A percentile compares a stretch with the other conserved stretches of the same genome.
phyloP scores from a whole-genome alignment of 2,888 invertebrate species.

The Protophormia terraenovae region DNA sequence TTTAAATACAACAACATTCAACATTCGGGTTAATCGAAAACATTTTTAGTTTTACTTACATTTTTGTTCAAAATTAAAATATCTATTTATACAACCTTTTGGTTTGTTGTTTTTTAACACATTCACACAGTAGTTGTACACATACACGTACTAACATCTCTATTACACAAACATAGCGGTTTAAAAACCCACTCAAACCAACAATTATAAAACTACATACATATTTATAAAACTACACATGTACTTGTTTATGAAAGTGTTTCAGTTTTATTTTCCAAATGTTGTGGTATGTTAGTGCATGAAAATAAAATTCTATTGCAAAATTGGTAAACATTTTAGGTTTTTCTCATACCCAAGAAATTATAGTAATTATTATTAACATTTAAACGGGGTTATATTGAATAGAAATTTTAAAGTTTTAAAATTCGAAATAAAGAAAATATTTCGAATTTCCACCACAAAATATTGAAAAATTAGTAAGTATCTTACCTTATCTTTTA shows the following conservation, averaged over 20 bases:
- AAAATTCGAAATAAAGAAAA: too few species aligned
- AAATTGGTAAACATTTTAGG: constrained; percentile 50
- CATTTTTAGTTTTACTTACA: constrained; percentile 30
- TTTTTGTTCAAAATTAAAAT: constrained; percentile 21
- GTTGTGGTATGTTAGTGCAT: neutral
- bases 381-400: neutral
- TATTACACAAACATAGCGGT: neutral
- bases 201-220: neutral
- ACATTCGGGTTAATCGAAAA: constrained; percentile 59
- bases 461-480: too few species aligned
- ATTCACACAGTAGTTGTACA: neutral
- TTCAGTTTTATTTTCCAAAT: constrained; percentile 10
- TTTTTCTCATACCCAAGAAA: neutral
- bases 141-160: neutral
- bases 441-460: too few species aligned
- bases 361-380: neutral
- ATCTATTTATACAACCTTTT: constrained; percentile 35
- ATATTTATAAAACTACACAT: constrained; percentile 9
- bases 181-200: neutral
- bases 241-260: constrained; percentile 29
- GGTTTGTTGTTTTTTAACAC: neutral
- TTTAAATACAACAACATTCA: neutral
- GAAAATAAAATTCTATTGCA: constrained; percentile 17
- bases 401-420: too few species aligned
- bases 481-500: too few species aligned